Base-by-base conservation (phyloP, 2,113 vertebrate species). In the Sceloporus undulatus region DNA sequence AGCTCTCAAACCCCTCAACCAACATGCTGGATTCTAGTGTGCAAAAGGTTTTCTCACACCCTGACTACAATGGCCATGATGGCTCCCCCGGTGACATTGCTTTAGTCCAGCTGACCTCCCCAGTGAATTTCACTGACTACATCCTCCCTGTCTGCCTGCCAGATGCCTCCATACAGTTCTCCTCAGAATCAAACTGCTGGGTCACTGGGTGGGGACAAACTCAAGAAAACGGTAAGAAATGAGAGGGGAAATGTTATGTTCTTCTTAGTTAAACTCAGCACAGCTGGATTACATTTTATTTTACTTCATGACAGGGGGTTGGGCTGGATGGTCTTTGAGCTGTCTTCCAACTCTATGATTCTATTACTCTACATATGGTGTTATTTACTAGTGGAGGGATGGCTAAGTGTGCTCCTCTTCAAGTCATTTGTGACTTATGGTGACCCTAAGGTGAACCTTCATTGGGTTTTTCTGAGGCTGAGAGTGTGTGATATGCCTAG, bases 191-290 rank as follows among this genome's bases (percentile, higher is more conserved):
- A 13, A 29, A 0, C 0, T 96, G 95, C 82, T 95, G 94, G 95
- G 95, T 95, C 73, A 96, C 95, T 0, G 96, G 95, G 27, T 96
- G 95, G 95, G 95, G 95, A 29, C 85, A 90, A 76, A 90, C 89
- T 29, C 8, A 5, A 2, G 27, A 86, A 0, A 89, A 84, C 82
- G 94, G 95, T 96, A 73, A 94, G 92, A 34, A 34, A 11, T 7
- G 23, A 19, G 18, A 38, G 80, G 18, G 62, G n/a, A 9, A 2
- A 23, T 70, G 62, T 29, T 48, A 6, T 83, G 25, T 38, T 40
- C 16, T 40, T 75, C 7, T 75, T 16, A 75, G 34, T 40, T 75
- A 18, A 40, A 38, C 34, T 40, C 34, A 5, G 5, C 59, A 62
- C 59, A 62, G 13, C 59, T 62, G 59, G 18, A 62, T 16, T 62